Conservation (phyloP, 2,888 invertebrate genomes). For the Trichogramma dendrolimi region DNA sequence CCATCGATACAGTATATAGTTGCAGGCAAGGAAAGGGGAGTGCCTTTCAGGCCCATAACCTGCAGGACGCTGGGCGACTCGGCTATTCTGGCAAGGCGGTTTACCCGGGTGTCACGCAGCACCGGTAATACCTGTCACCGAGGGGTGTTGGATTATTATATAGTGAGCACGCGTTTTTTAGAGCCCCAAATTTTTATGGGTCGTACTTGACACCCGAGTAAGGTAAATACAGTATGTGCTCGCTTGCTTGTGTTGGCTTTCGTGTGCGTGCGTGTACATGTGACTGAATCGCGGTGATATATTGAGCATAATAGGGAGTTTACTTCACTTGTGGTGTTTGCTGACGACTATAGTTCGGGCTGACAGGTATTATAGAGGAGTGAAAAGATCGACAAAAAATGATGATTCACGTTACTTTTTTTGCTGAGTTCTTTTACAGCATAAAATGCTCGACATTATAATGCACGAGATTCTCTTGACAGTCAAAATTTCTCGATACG, state of each 20-base stretch:
- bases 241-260: constrained; percentile 1
- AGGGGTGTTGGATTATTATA: too few relatives aligned
- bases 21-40: neutral
- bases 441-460: too few relatives aligned
- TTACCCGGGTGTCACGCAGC: too few relatives aligned
- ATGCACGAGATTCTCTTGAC: too few relatives aligned
- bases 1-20: neutral
- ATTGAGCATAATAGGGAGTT: too few relatives aligned
- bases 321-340: constrained; percentile 12
- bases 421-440: neutral
- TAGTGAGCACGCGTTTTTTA: neutral
- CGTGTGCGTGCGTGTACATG: neutral
- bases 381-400: constrained; percentile 11
- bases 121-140: too few relatives aligned
- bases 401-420: neutral
- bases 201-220: constrained; percentile 21
- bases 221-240: constrained; percentile 18
- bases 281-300: too few relatives aligned
- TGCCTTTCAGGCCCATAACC: constrained; percentile 11
- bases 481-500: too few relatives aligned
- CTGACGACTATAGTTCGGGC: constrained; percentile 13
- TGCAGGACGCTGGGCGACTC: neutral
- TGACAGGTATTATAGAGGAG: constrained; percentile 19
- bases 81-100: too few relatives aligned
- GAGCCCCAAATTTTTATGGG: constrained; percentile 24